Conservation (phyloP, 2,113 vertebrate genomes). For the Microcebus ravelobensis region DNA sequence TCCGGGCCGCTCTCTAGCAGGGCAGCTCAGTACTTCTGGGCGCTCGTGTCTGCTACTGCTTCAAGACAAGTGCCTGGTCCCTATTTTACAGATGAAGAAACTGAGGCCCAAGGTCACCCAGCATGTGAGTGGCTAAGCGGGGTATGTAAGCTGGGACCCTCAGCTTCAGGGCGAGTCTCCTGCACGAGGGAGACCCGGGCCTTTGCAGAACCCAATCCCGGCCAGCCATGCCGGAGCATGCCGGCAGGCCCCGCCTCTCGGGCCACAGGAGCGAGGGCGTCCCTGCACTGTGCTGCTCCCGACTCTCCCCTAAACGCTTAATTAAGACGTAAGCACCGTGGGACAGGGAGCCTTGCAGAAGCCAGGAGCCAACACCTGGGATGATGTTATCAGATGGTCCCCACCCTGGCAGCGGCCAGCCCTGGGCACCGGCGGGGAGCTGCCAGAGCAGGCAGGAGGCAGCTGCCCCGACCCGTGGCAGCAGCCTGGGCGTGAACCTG, state of each 20-base stretch:
- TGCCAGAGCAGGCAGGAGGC: neutral
- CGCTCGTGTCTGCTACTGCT: neutral
- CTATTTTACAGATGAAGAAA: constrained; percentile 19
- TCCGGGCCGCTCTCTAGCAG: neutral
- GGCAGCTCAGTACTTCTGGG: neutral
- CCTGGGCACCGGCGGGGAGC: neutral
- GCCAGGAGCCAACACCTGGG: constrained; percentile 20
- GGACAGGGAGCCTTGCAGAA: constrained; percentile 32
- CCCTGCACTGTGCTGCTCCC: neutral
- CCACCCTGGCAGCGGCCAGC: constrained; percentile 21
- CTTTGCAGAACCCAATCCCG: neutral
- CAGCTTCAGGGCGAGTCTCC: too few species aligned
- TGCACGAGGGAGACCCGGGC: neutral
- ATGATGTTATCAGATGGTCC: constrained; percentile 41
- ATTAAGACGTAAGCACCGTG: neutral
- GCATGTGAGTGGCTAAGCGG: neutral
- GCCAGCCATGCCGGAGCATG: neutral
- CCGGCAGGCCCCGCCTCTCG: neutral
- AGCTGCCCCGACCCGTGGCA: neutral
- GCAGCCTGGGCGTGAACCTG: neutral
- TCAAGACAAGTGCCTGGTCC: neutral
- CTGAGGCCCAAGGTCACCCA: neutral
- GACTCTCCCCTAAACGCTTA: neutral
- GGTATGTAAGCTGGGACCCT: neutral
- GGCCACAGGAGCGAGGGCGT: neutral